Evolutionary conservation across 2,113 vertebrate genomes (phyloP).

Genomic region (Spea multiplicata): DNA sequence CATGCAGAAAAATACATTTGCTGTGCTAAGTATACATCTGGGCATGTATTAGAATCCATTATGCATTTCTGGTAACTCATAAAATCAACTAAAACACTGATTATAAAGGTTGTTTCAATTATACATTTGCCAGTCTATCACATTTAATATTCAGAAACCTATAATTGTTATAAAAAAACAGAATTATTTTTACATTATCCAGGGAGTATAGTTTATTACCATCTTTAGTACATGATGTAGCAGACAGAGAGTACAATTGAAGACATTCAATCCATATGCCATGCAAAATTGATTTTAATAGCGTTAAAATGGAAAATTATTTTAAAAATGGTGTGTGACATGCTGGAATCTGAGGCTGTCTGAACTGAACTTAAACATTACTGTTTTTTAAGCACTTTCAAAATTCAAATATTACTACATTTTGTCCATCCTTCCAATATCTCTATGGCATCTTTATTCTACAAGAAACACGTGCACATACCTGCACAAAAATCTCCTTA

Average conservation of each 20-base stretch:
- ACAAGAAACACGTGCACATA: not conserved
- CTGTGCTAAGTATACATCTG: not conserved
- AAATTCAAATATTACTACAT: slow-evolving; percentile 1
- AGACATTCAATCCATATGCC: not conserved
- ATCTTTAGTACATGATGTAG: not conserved
- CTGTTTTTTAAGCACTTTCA: slow-evolving; percentile 42
- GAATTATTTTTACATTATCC: slow-evolving; percentile 12
- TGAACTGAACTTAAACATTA: slow-evolving; percentile 30
- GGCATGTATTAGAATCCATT: slow-evolving; percentile 3
- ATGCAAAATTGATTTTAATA: slow-evolving; percentile 6
- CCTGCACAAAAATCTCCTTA: no score
- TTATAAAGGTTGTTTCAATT: slow-evolving; percentile 15
- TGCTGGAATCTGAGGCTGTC: slow-evolving; percentile 21
- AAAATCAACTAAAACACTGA: not conserved
- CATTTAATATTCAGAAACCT: slow-evolving; percentile 7
- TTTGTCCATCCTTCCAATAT: slow-evolving; percentile 4
- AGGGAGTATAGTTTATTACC: not conserved
- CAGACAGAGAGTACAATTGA: not conserved
- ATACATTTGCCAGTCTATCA: slow-evolving; percentile 1
- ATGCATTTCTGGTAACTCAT: slow-evolving; percentile 5
- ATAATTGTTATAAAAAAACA: slow-evolving; percentile 1
- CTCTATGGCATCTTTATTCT: slow-evolving; percentile 40
- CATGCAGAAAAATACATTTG: not conserved
- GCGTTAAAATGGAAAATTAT: slow-evolving; percentile 31
- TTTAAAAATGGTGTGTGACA: slow-evolving; percentile 10